A percentile compares a stretch with the other conserved stretches of the same genome.
Conservation (phyloP, 2,888 invertebrate species). For the Saturnia pavonia region DNA sequence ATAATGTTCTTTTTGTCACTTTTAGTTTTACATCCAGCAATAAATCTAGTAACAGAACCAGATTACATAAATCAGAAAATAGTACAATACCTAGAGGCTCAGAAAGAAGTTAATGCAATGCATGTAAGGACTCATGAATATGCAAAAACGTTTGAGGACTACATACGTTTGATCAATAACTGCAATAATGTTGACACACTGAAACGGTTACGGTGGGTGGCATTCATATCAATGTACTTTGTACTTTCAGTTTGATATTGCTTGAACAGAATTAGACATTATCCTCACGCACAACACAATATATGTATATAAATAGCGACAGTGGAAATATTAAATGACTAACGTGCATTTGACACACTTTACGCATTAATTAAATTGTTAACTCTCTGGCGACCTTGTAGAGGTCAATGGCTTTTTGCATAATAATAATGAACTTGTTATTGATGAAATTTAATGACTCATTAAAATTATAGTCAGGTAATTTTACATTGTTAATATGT, state of each 20-base stretch:
- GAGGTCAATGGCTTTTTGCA: no score
- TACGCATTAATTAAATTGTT: no score
- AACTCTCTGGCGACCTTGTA: no score
- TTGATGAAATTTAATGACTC: no score
- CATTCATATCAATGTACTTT: conserved; percentile 25
- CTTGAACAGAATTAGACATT: not conserved
- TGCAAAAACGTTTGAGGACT: conserved; percentile 94
- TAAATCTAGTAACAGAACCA: conserved; percentile 93
- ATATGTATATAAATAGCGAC: no score
- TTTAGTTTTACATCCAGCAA: conserved; percentile 89
- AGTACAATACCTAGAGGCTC: conserved; percentile 90
- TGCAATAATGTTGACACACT: conserved; percentile 91
- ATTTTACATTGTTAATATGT: no score
- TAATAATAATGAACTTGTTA: no score
- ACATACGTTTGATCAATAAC: conserved; percentile 90
- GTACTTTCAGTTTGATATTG: conserved; percentile 11
- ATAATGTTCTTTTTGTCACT: not conserved
- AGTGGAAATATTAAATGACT: no score
- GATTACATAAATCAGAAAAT: conserved; percentile 95
- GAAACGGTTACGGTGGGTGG: conserved; percentile 87
- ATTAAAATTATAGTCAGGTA: no score
- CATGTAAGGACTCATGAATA: conserved; percentile 92
- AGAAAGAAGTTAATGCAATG: conserved; percentile 89
- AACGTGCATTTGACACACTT: no score
- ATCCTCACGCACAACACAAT: not conserved